These are phyloP conservation scores for Lucifuga dentata DNA, from an alignment of 2,113 vertebrate genomes.

Conservation along the genomic window DNA sequence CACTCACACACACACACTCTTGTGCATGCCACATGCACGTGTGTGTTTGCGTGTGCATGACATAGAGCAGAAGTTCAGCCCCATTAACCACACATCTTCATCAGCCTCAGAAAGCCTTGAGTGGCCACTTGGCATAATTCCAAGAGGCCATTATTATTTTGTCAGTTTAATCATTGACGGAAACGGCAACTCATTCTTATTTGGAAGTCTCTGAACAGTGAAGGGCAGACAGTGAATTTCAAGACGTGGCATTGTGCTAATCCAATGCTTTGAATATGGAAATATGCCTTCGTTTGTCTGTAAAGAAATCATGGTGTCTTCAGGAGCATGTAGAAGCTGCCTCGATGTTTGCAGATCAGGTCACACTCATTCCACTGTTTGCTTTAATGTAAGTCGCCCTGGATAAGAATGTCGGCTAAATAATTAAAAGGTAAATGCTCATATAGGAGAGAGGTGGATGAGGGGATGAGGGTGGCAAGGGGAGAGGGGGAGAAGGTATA, in stretches of 20 bases:
- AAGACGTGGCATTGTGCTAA: conserved; percentile 6
- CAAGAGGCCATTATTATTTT: conserved; percentile 9
- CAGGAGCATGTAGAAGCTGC: conserved; percentile 28
- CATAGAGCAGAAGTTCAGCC: too few relatives aligned
- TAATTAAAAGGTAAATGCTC: conserved; percentile 29
- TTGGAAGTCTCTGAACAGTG: conserved; percentile 1
- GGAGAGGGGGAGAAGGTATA: not conserved
- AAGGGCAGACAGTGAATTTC: conserved; percentile 9
- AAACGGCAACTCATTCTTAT: conserved; percentile 17
- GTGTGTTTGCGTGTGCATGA: too few relatives aligned
- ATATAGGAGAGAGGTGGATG: conserved; percentile 5
- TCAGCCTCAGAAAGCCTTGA: too few relatives aligned
- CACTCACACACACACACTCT: too few relatives aligned
- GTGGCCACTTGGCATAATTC: not conserved
- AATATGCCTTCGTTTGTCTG: conserved; percentile 4
- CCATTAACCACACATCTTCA: too few relatives aligned
- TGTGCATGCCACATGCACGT: too few relatives aligned
- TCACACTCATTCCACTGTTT: conserved; percentile 29
- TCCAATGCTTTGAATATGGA: conserved; percentile 21
- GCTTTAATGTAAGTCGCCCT: conserved; percentile 30
- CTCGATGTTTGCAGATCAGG: conserved; percentile 39
- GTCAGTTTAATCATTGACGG: not conserved
- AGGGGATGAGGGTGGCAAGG: conserved; percentile 15
- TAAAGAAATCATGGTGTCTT: not conserved
- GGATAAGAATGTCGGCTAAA: conserved; percentile 36